Percentiles rank a stretch among this genome's conserved stretches.
These are phyloP conservation scores for Microplitis demolitor DNA, from an alignment of 1,140 invertebrate genomes.

Conservation along the genomic window DNA sequence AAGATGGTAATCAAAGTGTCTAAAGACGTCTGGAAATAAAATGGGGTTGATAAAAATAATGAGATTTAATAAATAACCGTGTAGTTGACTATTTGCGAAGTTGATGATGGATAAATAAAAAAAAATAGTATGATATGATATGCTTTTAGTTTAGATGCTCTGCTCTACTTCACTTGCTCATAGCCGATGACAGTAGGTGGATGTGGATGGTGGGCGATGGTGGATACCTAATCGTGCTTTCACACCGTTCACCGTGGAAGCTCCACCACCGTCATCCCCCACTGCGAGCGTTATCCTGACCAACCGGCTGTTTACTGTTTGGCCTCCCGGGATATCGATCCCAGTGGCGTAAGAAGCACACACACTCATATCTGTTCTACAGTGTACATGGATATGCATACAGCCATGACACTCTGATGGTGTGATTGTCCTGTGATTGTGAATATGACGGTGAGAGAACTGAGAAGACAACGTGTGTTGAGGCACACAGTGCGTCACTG, in stretches of 20 bases:
- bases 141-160: too few relatives aligned
- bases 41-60: too few relatives aligned
- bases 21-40: too few relatives aligned
- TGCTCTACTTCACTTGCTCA: too few relatives aligned
- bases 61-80: too few relatives aligned
- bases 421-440: too few relatives aligned
- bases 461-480: constrained; percentile 19
- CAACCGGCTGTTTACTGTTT: constrained; percentile 64
- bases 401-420: too few relatives aligned
- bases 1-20: too few relatives aligned
- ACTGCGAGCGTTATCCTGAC: constrained; percentile 53
- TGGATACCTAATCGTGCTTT: constrained; percentile 19
- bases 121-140: too few relatives aligned
- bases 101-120: too few relatives aligned
- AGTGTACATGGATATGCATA: not conserved
- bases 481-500: constrained; percentile 22
- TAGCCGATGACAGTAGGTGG: too few relatives aligned
- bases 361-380: not conserved
- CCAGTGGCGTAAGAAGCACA: constrained; percentile 57
- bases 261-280: constrained; percentile 27
- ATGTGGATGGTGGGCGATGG: not conserved
- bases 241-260: constrained; percentile 18
- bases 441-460: not conserved
- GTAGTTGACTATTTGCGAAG: too few relatives aligned
- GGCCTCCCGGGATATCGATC: constrained; percentile 63